A percentile compares a stretch with the other conserved stretches of the same genome.
phyloP scores from a whole-genome alignment of 2,797 vertebrate species.

The Pseudochaenichthys georgianus region DNA sequence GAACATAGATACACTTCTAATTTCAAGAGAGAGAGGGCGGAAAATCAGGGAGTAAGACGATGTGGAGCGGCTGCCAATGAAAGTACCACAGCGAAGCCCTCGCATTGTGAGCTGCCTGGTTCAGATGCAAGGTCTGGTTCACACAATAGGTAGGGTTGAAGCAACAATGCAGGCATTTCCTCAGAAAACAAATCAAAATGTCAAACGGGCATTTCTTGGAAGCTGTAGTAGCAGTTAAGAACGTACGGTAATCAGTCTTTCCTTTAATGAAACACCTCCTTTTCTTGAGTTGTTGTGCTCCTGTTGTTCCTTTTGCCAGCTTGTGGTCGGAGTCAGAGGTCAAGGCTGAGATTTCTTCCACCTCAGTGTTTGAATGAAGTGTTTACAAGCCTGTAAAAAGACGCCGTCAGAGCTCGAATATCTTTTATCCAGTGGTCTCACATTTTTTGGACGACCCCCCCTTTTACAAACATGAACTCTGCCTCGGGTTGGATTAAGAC shows the following conservation, averaged over 20 bases:
- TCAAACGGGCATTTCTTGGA: conserved; percentile 33
- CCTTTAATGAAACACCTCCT: conserved; percentile 42
- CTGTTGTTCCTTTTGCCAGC: background rate
- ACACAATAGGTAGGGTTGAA: conserved; percentile 46
- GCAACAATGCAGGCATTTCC: conserved; percentile 57
- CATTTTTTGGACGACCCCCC: conserved; percentile 22
- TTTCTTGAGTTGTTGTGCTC: conserved; percentile 13
- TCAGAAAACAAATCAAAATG: conserved; percentile 55
- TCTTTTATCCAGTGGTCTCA: conserved; percentile 43
- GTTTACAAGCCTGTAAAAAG: conserved; percentile 40
- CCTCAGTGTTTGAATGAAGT: conserved; percentile 10
- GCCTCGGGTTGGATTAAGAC: conserved; percentile 54
- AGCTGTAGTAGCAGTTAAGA: conserved; percentile 6
- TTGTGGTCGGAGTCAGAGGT: conserved; percentile 31
- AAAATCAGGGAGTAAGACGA: conserved; percentile 20
- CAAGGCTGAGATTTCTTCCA: conserved; percentile 17
- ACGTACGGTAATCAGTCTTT: background rate
- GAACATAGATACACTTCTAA: conserved; percentile 35
- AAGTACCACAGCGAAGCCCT: conserved; percentile 34
- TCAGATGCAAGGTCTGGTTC: conserved; percentile 31
- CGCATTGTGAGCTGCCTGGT: conserved; percentile 23
- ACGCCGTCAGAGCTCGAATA: conserved; percentile 32
- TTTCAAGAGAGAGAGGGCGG: background rate
- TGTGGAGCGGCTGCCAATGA: conserved; percentile 36
- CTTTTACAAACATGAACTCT: conserved; percentile 39